phyloP scores from a whole-genome alignment of 2,113 vertebrate species.

The Indicator indicator region DNA sequence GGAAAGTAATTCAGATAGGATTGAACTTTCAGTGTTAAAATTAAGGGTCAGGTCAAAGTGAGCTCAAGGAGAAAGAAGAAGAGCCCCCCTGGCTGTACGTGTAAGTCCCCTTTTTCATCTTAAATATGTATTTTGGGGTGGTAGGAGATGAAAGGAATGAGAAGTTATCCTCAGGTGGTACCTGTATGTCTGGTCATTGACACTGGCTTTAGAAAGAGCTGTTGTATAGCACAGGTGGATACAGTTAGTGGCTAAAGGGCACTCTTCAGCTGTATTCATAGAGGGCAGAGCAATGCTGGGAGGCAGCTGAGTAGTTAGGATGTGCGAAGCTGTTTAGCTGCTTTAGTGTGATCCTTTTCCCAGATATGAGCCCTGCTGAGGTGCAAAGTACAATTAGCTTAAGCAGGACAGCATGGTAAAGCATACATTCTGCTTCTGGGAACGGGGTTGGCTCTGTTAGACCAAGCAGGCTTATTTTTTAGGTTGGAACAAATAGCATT shows the following conservation, averaged over 20 bases:
- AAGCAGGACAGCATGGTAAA: background rate
- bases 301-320: background rate
- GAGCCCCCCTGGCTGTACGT: background rate
- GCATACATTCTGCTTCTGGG: background rate
- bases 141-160: background rate
- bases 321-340: background rate
- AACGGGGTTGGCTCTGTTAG: background rate
- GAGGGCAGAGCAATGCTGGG: background rate
- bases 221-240: rapidly evolving
- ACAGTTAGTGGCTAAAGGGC: background rate
- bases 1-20: background rate
- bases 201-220: background rate
- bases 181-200: background rate
- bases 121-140: background rate
- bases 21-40: background rate
- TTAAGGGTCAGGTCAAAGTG: background rate
- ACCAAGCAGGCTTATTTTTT: background rate
- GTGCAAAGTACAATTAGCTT: conserved; percentile 20
- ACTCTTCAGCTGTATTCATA: background rate
- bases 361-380: background rate
- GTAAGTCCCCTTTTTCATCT: background rate
- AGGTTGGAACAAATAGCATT: background rate
- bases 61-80: background rate
- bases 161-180: background rate
- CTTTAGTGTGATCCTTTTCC: background rate